Percentiles rank a stretch among this genome's conserved stretches.
phyloP scores from a whole-genome alignment of 2,797 vertebrate species.

The Vespertilio murinus region DNA sequence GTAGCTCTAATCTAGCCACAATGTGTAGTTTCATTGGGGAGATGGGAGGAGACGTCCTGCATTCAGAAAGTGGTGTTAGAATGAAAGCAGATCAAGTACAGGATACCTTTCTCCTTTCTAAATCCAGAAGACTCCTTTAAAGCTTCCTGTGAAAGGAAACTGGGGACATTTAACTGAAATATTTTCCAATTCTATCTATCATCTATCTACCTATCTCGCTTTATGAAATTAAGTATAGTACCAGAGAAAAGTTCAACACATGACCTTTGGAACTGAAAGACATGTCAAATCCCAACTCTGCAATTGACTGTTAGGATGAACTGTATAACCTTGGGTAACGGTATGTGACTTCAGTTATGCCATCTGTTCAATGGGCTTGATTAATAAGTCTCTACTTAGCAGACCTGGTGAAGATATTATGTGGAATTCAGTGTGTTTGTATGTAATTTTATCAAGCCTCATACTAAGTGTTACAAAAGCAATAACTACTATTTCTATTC shows the following conservation, averaged over 20 bases:
- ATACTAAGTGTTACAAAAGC: background rate
- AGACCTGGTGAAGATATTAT: background rate
- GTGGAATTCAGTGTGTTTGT: background rate
- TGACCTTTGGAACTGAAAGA: background rate
- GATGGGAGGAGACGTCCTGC: background rate
- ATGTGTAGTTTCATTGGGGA: background rate
- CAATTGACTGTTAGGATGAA: background rate
- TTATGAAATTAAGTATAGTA: background rate
- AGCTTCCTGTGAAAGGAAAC: background rate
- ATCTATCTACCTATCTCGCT: background rate
- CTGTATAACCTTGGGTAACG: background rate
- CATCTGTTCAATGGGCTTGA: conserved; percentile 30
- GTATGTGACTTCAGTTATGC: background rate
- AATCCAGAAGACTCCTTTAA: background rate
- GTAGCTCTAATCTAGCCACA: background rate
- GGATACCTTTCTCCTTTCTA: background rate
- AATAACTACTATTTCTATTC: background rate
- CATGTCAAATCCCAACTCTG: background rate
- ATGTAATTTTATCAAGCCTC: background rate
- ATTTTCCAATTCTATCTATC: background rate
- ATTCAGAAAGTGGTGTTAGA: background rate
- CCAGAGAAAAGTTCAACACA: background rate
- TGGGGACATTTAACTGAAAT: background rate
- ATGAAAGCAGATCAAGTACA: background rate
- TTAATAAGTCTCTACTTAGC: background rate